Conservation (phyloP, 2,113 vertebrate species). For the Caranx melampygus region DNA sequence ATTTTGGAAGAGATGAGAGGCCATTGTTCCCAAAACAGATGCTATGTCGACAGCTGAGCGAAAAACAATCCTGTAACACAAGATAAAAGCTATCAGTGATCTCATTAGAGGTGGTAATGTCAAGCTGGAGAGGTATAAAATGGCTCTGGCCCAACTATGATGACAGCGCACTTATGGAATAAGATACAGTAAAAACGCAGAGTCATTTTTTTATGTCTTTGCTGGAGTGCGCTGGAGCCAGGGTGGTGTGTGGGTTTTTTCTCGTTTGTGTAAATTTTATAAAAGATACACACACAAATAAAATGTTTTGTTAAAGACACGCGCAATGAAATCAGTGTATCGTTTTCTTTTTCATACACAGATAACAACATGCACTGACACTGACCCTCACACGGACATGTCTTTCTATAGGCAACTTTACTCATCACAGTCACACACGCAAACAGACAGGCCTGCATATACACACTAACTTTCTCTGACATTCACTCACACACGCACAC, state of each 20-base stretch:
- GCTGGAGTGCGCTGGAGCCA: background rate
- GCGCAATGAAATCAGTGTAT: background rate
- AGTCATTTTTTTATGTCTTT: slow-evolving; percentile 52
- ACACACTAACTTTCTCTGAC: slow-evolving; percentile 48
- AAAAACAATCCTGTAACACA: slow-evolving; percentile 75
- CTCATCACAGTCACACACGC: slow-evolving; percentile 22
- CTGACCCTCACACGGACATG: background rate
- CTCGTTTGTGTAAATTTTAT: background rate
- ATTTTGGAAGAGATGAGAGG: slow-evolving; percentile 63
- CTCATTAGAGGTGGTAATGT: slow-evolving; percentile 77
- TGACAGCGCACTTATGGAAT: slow-evolving; percentile 69
- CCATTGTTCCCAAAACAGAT: slow-evolving; percentile 69
- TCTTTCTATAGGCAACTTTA: slow-evolving; percentile 1
- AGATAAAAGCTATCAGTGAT: slow-evolving; percentile 76
- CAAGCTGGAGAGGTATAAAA: slow-evolving; percentile 66
- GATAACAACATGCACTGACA: background rate
- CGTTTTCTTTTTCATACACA: background rate
- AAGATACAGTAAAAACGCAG: slow-evolving; percentile 60
- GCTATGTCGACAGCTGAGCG: slow-evolving; percentile 64
- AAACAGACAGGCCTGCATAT: slow-evolving; percentile 14
- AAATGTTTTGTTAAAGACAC: background rate
- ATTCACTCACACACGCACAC: slow-evolving; percentile 10
- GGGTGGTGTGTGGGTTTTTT: background rate
- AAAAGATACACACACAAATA: background rate
- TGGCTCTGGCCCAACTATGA: slow-evolving; percentile 63